These are phyloP conservation scores for Rhabditoides inermis DNA, from an alignment of 2,888 invertebrate species.

Conservation along the genomic window DNA sequence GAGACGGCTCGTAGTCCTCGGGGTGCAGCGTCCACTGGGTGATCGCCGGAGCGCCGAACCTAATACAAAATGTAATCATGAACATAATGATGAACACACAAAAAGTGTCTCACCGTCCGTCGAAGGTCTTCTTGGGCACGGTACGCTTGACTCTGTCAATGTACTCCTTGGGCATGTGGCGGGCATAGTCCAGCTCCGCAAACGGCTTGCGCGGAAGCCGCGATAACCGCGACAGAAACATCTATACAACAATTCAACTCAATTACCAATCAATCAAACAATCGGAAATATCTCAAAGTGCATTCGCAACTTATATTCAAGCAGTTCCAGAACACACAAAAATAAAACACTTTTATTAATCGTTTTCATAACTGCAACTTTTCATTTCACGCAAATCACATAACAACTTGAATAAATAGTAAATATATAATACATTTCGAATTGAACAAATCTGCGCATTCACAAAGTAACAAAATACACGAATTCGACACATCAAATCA, in stretches of 20 bases:
- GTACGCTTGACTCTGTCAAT: slow-evolving; percentile 38
- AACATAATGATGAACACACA: background rate
- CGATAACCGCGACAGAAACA: slow-evolving; percentile 16
- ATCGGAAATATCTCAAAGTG: no score
- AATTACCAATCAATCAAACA: no score
- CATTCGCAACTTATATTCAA: no score
- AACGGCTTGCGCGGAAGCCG: slow-evolving; percentile 33
- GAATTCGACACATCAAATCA: no score
- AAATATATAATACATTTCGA: slow-evolving; percentile 1
- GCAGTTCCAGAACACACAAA: no score
- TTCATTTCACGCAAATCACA: background rate
- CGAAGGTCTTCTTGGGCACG: slow-evolving; percentile 41
- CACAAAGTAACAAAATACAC: background rate
- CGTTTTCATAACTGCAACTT: no score
- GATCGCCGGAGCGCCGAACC: slow-evolving; percentile 48
- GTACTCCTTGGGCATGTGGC: slow-evolving; percentile 46
- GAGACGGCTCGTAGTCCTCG: slow-evolving; percentile 36
- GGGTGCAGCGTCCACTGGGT: slow-evolving; percentile 43
- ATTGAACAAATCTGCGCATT: background rate
- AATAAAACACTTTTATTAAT: no score
- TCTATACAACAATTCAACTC: slow-evolving; percentile 8
- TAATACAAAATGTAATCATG: slow-evolving; percentile 5
- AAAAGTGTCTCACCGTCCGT: slow-evolving; percentile 21
- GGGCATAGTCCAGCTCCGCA: slow-evolving; percentile 40
- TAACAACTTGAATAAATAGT: background rate